Evolutionary conservation across 2,797 vertebrate species (phyloP), one percentile per base, ranked within the genome.

Genomic region (Phalloptychus januarius): DNA sequence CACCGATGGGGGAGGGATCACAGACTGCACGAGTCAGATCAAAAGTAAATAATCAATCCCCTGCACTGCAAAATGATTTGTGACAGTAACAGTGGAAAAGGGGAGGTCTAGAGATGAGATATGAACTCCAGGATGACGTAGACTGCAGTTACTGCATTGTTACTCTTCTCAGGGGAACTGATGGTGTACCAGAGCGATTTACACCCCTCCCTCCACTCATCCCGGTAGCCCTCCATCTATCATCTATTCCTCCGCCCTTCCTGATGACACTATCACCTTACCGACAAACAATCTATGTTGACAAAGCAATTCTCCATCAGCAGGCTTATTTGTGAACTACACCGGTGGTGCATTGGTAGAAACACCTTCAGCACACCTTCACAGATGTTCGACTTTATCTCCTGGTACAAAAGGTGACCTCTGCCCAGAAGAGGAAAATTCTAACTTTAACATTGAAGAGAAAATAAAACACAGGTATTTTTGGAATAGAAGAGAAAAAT

Each of bases 261-360:
- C 40, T 5, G 18, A 79, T 86, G 92, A 92, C 90, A 91, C 83
- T 80, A 74, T 88, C 93, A 93, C 89, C 91, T 92, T 85, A 90
- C 77, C 74, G 54, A 63, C 92, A 87, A 90, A 89, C 87, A 83
- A 63, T 71, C 78, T 33, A 70, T 87, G 92, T 92, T 88, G 91
- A 92, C 89, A 77, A 93, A 88, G 94, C 92, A 90, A 20, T 88
- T 86, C 85, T 79, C 83, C 63, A 82, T 87, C 78, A 83, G 83
- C 74, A 75, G 54, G 83, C 72, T 82, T 71, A 71, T 79, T 83
- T 80, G 80, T 86, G 85, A 93, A 90, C 79, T 76, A 79, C 40
- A 85, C 86, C 85, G 88, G 91, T 7, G 5, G 78, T 81, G 86
- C 84, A 87, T n/a, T 13, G 56, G 81, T 84, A 74, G 72, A 71